Base-by-base conservation (phyloP, 64 coral and sea anemone genomes). In the Dendrophyllia cribrosa region DNA sequence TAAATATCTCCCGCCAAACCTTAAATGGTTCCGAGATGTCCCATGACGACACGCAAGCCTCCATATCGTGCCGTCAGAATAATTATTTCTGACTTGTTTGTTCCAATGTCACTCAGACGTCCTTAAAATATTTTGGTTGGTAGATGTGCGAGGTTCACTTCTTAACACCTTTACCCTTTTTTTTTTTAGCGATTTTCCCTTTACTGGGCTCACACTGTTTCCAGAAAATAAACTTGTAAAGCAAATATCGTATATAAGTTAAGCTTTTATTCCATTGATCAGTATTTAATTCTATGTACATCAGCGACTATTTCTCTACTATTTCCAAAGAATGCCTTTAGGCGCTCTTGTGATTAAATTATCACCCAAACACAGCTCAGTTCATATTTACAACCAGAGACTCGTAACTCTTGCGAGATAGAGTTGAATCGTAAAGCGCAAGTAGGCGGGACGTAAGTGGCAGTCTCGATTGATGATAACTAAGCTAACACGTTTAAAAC, bases 271-370 rank as follows among this genome's bases (percentile, higher is more conserved):
- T 84, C 21, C 60, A 84, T 43, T 84, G 80, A 84, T 84, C 80
- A 84, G 80, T 66, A 68, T 84, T 84, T 84, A 23, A 51, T 84
- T 84, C 60, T 84, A 84, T 84, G 60, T 84, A 84, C 80, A 84
- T 67, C 62, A 84, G 10, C 47, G 62, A 24, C 80, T 84, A 84
- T 62, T 46, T 66, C 60, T 44, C 43, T 47, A 66, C 80, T 64
- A 84, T 65, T 66, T 49, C 46, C 34, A 9, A 59, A 84, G 9
- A 84, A 84, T 67, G 58, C 44, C 19, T 15, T 45, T 66, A 83
- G 43, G 59, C 43, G 16, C 4, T 22, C 43, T 46, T 47, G 44
- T 45, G 53, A 56, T 22, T 50, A 48, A 49, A 47, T 19, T 84
- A 68, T 84, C 80, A 65, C 80, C 80, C 60, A 84, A 9, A 84